Evolutionary conservation across 1,140 invertebrate species (phyloP).

Genomic region (Maniola jurtina): DNA sequence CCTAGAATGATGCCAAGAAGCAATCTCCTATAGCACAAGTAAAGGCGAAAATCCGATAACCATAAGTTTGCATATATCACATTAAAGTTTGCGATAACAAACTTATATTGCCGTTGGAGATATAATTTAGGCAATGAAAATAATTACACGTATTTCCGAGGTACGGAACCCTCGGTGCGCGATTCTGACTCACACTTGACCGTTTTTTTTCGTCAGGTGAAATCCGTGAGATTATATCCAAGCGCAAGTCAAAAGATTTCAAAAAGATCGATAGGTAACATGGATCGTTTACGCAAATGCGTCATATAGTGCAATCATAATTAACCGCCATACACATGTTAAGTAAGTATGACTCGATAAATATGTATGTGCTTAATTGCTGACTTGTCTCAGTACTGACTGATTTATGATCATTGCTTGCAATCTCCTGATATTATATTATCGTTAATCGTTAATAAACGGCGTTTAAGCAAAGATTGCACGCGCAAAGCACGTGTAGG

Average conservation of each 20-base stretch:
- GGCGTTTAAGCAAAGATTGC: not conserved
- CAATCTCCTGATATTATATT: not conserved
- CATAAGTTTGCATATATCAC: too few relatives aligned
- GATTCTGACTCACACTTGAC: too few relatives aligned
- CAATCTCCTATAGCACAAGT: too few relatives aligned
- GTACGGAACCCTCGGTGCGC: too few relatives aligned
- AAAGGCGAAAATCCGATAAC: too few relatives aligned
- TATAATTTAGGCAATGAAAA: too few relatives aligned
- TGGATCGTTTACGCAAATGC: not conserved
- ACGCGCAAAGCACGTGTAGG: not conserved
- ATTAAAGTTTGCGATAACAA: too few relatives aligned
- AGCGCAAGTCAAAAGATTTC: not conserved
- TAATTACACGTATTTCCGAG: too few relatives aligned
- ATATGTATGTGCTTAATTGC: conserved; percentile 3
- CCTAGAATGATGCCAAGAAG: too few relatives aligned
- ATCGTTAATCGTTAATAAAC: not conserved
- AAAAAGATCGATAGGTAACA: not conserved
- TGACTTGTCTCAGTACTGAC: conserved; percentile 3
- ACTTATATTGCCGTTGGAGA: too few relatives aligned
- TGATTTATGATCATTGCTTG: conserved; percentile 9
- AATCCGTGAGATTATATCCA: too few relatives aligned
- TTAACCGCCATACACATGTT: not conserved
- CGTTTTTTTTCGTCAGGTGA: too few relatives aligned
- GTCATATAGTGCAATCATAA: not conserved
- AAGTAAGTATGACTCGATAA: not conserved